Base-by-base conservation (phyloP, 2,888 invertebrate species). In the Matsumyia berberina region DNA sequence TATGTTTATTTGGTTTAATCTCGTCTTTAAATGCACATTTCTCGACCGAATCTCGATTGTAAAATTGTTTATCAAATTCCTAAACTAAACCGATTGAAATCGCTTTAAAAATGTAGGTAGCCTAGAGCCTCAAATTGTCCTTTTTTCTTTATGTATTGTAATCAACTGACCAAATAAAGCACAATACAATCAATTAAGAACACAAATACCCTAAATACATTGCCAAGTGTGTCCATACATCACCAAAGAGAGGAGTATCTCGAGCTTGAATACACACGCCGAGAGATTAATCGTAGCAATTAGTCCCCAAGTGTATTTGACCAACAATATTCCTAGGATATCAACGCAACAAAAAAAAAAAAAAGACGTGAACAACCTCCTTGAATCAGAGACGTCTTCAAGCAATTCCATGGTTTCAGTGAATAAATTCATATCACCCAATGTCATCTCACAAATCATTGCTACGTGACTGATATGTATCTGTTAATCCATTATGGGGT, bases 371-470 rank as follows among this genome's bases (percentile, higher is more conserved):
- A 37, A 57, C 24, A 70, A 6, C 29, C 60, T 60, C 31, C 29
- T 51, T 33, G 31, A 51, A 39, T 31, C 51, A 17, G 11, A 51
- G 33, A 44, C 33, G 53, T 73, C 51, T 31, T 19, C 17, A 29
- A 33, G 44, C 39, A n/a, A 19, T 9, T 44, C 33, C n/a, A 33
- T 17, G 39, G n/a, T 19, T 19, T 15, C 55, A 44, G 44, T 60
- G n/a, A 46, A 74, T 66, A 55, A 46, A 64, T 74, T 46, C 37
- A 35, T n/a, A 74, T 33, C 55, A 64, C 55, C n/a, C 15, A 66
- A 55, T 66, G 64, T 62, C 74, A 55, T 66, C 55, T 62, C 74
- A 66, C 74, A 74, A 74, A 57, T 73, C 53, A 66, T 57, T 53
- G 64, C 31, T 66, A 74, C 57, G 66, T 74, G 55, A 74, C 66